Base-by-base conservation (phyloP, 2,888 invertebrate genomes). In the Stegophylla sp. region DNA sequence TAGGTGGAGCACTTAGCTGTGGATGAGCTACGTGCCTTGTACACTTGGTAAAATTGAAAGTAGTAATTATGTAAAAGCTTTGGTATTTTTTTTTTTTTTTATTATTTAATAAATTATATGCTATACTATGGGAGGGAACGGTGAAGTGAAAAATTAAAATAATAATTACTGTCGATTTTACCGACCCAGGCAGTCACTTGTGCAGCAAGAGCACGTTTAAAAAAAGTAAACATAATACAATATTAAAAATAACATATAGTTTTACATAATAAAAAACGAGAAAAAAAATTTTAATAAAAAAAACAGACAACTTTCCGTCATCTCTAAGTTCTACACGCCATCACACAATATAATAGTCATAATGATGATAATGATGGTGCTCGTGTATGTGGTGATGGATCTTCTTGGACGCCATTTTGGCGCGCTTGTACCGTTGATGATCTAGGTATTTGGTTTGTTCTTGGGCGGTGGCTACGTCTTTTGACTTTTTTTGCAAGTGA, bases 321-420 rank as follows among this genome's bases (percentile, higher is more conserved):
- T 51, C 12, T n/a, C n/a, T n/a, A n/a, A n/a, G n/a, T n/a, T n/a
- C 34, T 34, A 3, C 4, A 34, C 20, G 34, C 3, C 13, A 1
- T 53, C 13, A 77, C 2, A 77, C 69, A 12, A 77, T 69, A 15
- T 77, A 69, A 26, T 76, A 66, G 59, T 77, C 77, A 41, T 79
- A 79, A 20, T 79, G 79, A 69, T 79, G 79, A 26, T 79, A 79
- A 61, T 79, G 79, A 69, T 79, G 79, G 41, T 79, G 79, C 51
- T 79, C 79, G 61, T 79, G 79, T 48, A 71, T 79, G 51, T 79
- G 79, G 45, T 69, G 77, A 41, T 79, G 69, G 23, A 79, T 61
- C 48, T 79, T 79, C 61, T 79, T 79, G 15, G 67, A 69, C 28
- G 67, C 67, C 28, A 69, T 1, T 69, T 77, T 77, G 67, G 77